Evolutionary conservation across 1,140 invertebrate species (phyloP).

Genomic region (Ylistrum balloti): DNA sequence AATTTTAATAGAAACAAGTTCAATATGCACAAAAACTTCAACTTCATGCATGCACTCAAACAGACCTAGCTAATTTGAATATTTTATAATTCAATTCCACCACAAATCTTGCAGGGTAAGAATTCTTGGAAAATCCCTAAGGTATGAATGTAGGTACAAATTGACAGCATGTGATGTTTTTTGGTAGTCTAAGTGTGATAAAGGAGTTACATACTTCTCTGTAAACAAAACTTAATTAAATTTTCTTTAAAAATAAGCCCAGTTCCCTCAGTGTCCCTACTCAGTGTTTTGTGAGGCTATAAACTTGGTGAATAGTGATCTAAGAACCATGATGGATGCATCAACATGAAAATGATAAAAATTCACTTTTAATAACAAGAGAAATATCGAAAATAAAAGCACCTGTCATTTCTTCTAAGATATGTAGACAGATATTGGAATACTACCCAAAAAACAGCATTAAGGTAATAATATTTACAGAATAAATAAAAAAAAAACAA

Average conservation of each 20-base stretch:
- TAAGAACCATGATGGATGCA: not conserved
- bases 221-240: not conserved
- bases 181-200: not conserved
- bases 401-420: no score
- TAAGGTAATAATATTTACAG: no score
- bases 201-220: not conserved
- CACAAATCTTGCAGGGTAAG: not conserved
- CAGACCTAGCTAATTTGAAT: not conserved
- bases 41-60: not conserved
- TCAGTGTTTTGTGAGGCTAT: not conserved
- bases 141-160: no score
- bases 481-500: no score
- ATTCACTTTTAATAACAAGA: not conserved
- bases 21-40: not conserved
- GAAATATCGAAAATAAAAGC: no score
- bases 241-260: not conserved
- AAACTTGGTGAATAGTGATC: not conserved
- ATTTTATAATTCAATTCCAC: conserved; percentile 14
- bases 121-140: not conserved
- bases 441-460: no score
- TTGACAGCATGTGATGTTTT: not conserved
- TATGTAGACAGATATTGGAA: no score
- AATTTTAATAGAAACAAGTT: not conserved
- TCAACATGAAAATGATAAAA: not conserved
- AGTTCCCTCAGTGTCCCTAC: not conserved